A percentile compares a stretch with the other conserved stretches of the same genome.
Evolutionary conservation across 2,113 vertebrate species (phyloP).

Genomic region (Mesoclemmys tuberculata): DNA sequence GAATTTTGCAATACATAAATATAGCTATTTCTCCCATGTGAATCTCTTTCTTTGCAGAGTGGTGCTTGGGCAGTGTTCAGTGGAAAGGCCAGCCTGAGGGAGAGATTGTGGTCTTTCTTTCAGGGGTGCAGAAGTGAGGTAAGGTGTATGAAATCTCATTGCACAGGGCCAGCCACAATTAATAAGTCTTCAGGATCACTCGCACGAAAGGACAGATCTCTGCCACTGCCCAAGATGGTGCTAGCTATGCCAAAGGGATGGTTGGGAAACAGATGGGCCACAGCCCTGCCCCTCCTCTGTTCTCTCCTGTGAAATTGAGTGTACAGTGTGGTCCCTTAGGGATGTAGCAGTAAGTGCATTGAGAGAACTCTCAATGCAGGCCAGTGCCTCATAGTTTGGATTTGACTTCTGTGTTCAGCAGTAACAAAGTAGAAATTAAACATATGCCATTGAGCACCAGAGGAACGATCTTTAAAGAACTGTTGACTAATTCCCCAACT

Average conservation of each 20-base stretch:
- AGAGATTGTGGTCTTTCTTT: background rate
- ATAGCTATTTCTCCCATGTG: accelerated
- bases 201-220: too few relatives aligned
- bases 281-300: background rate
- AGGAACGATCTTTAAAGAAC: background rate
- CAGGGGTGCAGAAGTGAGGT: too few relatives aligned
- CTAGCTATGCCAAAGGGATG: background rate
- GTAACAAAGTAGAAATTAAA: background rate
- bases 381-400: background rate
- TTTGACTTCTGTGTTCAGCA: background rate
- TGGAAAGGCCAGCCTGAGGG: background rate
- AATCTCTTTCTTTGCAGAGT: background rate
- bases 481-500: background rate
- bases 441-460: background rate
- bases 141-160: background rate
- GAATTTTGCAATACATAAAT: background rate
- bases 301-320: background rate
- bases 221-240: too few relatives aligned
- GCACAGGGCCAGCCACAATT: background rate
- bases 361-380: background rate
- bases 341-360: too few relatives aligned
- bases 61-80: background rate
- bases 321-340: too few relatives aligned
- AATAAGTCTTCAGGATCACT: background rate
- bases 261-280: background rate